Evolutionary conservation across 2,797 vertebrate species (phyloP).

Genomic region (Sebastes itinus): DNA sequence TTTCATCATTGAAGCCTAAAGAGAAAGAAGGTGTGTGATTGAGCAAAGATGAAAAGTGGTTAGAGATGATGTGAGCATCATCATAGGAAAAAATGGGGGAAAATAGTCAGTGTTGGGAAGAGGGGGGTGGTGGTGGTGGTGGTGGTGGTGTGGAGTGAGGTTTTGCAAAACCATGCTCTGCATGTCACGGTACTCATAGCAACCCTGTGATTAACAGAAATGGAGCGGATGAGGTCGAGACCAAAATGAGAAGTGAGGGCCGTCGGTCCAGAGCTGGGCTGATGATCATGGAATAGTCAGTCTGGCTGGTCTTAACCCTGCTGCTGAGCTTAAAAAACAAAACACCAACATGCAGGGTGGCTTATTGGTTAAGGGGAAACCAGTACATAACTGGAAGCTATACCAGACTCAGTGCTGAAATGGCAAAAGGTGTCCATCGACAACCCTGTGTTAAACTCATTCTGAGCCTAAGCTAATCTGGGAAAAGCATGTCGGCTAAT

Average conservation of each 20-base stretch:
- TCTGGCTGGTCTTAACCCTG: slow-evolving; percentile 23
- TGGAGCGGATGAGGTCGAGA: slow-evolving; percentile 78
- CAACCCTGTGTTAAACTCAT: neutral
- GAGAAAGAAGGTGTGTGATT: slow-evolving; percentile 2
- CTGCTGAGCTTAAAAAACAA: slow-evolving; percentile 18
- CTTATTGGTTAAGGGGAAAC: slow-evolving; percentile 7
- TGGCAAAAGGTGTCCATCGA: neutral
- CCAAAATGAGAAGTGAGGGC: slow-evolving; percentile 74
- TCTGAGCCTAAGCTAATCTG: neutral
- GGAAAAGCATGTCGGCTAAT: slow-evolving; percentile 5
- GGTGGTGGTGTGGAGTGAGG: slow-evolving; percentile 43
- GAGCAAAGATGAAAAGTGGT: slow-evolving; percentile 7
- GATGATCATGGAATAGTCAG: slow-evolving; percentile 65
- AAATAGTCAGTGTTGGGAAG: slow-evolving; percentile 45
- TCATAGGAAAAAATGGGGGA: slow-evolving; percentile 24
- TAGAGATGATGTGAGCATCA: slow-evolving; percentile 47
- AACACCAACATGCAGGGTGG: slow-evolving; percentile 20
- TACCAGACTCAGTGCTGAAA: neutral
- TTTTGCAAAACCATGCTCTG: slow-evolving; percentile 72
- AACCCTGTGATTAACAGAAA: slow-evolving; percentile 83
- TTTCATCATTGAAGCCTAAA: slow-evolving; percentile 22
- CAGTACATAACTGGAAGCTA: neutral
- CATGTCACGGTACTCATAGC: slow-evolving; percentile 78
- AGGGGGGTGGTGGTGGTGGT: neutral
- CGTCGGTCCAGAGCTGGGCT: slow-evolving; percentile 58